These are phyloP conservation scores for Pristionchus maxplancki DNA, from an alignment of 2,888 invertebrate species.

Conservation along the genomic window DNA sequence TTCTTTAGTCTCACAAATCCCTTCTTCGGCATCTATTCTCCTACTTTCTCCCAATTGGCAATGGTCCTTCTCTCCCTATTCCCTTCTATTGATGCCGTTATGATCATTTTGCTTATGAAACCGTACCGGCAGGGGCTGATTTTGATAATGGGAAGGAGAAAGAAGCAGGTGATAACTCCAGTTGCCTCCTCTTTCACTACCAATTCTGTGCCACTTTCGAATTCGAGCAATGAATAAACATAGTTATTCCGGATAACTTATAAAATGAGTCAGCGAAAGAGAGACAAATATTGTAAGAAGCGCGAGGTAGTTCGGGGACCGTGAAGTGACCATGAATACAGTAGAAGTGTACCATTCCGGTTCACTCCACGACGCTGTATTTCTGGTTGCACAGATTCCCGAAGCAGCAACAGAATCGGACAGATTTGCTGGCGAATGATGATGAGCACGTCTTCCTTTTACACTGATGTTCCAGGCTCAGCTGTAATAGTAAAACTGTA, in stretches of 20 bases:
- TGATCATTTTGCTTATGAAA: constrained; percentile 2
- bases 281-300: no score
- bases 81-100: neutral
- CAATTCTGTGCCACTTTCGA: neutral
- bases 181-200: neutral
- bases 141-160: neutral
- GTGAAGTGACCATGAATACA: no score
- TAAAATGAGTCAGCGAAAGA: no score
- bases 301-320: no score
- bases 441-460: neutral
- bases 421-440: neutral
- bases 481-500: no score
- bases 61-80: neutral
- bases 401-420: neutral
- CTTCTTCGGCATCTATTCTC: neutral
- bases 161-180: neutral
- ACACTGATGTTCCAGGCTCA: neutral
- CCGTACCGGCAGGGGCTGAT: neutral
- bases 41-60: neutral
- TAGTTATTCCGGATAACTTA: no score
- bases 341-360: no score
- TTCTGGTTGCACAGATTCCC: neutral
- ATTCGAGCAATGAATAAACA: neutral
- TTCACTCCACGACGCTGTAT: neutral
- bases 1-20: neutral